Base-by-base conservation (phyloP, 2,888 invertebrate species). In the Seira musarum region DNA sequence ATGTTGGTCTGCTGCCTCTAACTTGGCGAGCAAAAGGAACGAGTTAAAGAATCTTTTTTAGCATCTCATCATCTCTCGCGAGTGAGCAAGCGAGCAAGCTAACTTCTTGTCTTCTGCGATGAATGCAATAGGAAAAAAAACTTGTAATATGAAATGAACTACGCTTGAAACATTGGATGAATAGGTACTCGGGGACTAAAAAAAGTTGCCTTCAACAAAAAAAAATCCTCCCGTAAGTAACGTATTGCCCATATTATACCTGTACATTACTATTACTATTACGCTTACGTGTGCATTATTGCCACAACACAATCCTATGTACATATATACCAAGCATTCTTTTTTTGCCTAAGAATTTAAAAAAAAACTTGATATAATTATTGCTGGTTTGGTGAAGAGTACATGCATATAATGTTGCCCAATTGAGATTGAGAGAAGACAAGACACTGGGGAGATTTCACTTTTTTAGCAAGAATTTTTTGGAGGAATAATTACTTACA, bases 131-230 rank as follows among this genome's bases (percentile, higher is more conserved):
- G n/a, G 6, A 40, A 40, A 40, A 40, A 40, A 40, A 40, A 40
- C 40, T 40, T 40, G 40, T 40, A n/a, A n/a, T n/a, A n/a, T n/a
- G n/a, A n/a, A n/a, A n/a, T n/a, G n/a, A n/a, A n/a, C n/a, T n/a
- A n/a, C n/a, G 40, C 40, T 40, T 24, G 19, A 15, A 63, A 71
- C 70, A 40, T 61, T 61, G 61, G 60, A 60, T 40, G 63, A 71
- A 63, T 63, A 63, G 19, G 64, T 71, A 71, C 35, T 22, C n/a
- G n/a, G n/a, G n/a, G n/a, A n/a, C n/a, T n/a, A n/a, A 69, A 71
- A 71, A 71, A 71, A 71, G 71, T 63, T 71, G 71, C 63, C 71
- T 71, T 71, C 71, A 71, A 71, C 71, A 71, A 71, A 71, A 71
- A 71, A 71, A 71, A 71, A 61, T 35, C 60, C 60, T 60, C 60